phyloP scores from a whole-genome alignment of 2,797 vertebrate species.

The Hemitrygon akajei region DNA sequence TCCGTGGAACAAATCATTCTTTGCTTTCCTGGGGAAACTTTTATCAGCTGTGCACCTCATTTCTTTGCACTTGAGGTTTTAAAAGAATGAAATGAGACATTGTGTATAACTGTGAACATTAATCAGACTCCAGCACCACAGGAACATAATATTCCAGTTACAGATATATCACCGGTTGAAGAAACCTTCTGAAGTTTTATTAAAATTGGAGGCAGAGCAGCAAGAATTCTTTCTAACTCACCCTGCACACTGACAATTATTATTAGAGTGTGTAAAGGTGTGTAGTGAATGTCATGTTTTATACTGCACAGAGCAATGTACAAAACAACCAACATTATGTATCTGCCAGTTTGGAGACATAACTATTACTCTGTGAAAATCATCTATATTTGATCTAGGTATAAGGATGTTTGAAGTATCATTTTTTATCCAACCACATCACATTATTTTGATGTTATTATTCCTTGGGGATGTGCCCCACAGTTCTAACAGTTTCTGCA shows the following conservation, averaged over 20 bases:
- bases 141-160: constrained; percentile 52
- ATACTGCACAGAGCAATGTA: background rate
- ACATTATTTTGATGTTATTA: background rate
- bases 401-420: background rate
- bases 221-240: background rate
- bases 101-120: constrained; percentile 68
- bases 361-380: background rate
- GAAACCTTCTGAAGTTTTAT: background rate
- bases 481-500: background rate
- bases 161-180: background rate
- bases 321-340: background rate
- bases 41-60: constrained; percentile 71
- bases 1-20: constrained; percentile 62
- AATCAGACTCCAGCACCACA: constrained; percentile 62
- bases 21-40: constrained; percentile 60
- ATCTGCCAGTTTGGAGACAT: background rate
- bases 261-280: background rate
- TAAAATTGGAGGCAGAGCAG: background rate
- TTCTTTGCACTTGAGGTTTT: constrained; percentile 61
- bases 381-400: background rate
- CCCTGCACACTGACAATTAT: background rate
- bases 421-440: background rate
- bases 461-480: background rate
- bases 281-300: no score
- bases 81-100: constrained; percentile 56